A percentile compares a stretch with the other conserved stretches of the same genome.
phyloP scores from a whole-genome alignment of 2,113 vertebrate genomes.

The Argyrosomus japonicus region DNA sequence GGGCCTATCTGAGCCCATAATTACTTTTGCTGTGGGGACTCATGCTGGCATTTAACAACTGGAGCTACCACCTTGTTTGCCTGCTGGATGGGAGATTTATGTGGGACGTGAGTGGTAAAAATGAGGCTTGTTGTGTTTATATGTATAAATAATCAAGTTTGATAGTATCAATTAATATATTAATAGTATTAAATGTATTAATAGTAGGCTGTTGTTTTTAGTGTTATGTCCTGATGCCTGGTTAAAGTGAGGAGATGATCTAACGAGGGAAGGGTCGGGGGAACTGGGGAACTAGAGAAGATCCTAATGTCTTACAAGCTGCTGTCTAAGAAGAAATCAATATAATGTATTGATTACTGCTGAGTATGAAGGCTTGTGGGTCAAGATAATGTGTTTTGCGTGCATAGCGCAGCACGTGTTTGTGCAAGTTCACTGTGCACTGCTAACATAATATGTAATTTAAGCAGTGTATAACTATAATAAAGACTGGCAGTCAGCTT shows the following conservation, averaged over 20 bases:
- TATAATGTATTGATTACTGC: constrained; percentile 49
- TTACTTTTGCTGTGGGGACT: constrained; percentile 36
- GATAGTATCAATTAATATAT: background rate
- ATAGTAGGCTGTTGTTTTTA: background rate
- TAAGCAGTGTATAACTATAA: background rate
- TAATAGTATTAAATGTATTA: background rate
- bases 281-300: constrained; percentile 7
- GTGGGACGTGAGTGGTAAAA: background rate
- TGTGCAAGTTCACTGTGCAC: background rate
- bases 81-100: constrained; percentile 44
- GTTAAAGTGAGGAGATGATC: background rate
- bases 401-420: constrained; percentile 4
- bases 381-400: constrained; percentile 28
- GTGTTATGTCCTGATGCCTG: constrained; percentile 6
- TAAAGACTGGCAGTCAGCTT: background rate
- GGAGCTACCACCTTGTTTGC: constrained; percentile 35
- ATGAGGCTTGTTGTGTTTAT: background rate
- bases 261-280: constrained; percentile 13
- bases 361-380: constrained; percentile 11
- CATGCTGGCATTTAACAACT: constrained; percentile 48
- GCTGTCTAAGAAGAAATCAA: constrained; percentile 50
- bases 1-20: constrained; percentile 43
- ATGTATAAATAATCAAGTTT: background rate
- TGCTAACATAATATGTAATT: background rate
- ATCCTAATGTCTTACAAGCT: constrained; percentile 52